Evolutionary conservation across 2,888 invertebrate genomes (phyloP).

Genomic region (Nemurella pictetii): DNA sequence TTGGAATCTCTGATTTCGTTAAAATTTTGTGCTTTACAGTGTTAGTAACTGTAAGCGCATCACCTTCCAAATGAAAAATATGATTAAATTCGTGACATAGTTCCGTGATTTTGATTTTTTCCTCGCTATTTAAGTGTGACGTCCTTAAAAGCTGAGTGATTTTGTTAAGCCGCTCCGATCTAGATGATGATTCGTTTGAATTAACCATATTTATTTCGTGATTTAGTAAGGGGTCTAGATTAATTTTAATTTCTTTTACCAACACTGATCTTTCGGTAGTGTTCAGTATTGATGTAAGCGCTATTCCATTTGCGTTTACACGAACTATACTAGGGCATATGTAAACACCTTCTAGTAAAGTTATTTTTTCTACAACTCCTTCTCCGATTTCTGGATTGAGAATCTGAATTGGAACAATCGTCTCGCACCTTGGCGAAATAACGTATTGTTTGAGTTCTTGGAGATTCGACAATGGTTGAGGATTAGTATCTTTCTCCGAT

Average conservation of each 20-base stretch:
- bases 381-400: too few species aligned
- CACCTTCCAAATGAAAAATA: conserved; percentile 47
- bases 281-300: neutral
- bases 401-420: too few species aligned
- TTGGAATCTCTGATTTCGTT: conserved; percentile 44
- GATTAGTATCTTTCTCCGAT: neutral
- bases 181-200: neutral
- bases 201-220: neutral
- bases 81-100: conserved; percentile 39
- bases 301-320: too few species aligned
- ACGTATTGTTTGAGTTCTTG: too few species aligned
- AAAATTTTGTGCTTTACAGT: conserved; percentile 48
- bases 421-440: too few species aligned
- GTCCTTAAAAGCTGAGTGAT: conserved; percentile 36
- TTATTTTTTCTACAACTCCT: too few species aligned
- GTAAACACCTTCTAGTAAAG: too few species aligned
- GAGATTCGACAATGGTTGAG: neutral
- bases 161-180: conserved; percentile 32
- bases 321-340: too few species aligned
- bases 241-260: neutral
- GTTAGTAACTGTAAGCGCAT: conserved; percentile 46
- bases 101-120: conserved; percentile 37
- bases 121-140: conserved; percentile 45
- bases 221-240: neutral
- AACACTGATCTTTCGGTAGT: neutral